Evolutionary conservation across 37 sponge, comb jelly and placozoan genomes (phyloP).

Genomic region (Hormiphora californensis): DNA sequence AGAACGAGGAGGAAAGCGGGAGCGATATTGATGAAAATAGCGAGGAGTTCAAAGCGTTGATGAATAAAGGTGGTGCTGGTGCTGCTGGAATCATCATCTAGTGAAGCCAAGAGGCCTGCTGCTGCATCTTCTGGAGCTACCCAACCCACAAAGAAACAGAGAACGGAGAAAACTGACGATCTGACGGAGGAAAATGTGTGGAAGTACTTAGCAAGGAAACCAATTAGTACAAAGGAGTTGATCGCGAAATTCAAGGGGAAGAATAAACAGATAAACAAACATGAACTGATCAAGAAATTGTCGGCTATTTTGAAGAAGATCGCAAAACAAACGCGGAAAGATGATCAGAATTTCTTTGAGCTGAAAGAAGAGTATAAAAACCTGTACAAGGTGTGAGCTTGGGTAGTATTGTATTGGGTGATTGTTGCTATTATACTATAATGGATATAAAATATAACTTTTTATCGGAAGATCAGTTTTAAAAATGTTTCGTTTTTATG

Average conservation of each 20-base stretch:
- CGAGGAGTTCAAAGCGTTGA: slow-evolving; percentile 68
- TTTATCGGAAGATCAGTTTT: too few relatives aligned
- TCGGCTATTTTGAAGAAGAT: slow-evolving; percentile 58
- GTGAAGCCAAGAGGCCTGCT: not conserved
- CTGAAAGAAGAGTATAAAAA: slow-evolving; percentile 26
- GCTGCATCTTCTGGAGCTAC: not conserved
- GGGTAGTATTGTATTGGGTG: too few relatives aligned
- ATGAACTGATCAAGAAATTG: slow-evolving; percentile 58
- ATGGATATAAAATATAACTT: too few relatives aligned
- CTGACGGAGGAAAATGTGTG: slow-evolving; percentile 76
- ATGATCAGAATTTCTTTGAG: slow-evolving; percentile 17
- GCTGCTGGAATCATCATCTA: not conserved
- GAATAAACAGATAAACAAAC: slow-evolving; percentile 72
- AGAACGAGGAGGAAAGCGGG: slow-evolving; percentile 19
- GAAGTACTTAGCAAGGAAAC: slow-evolving; percentile 68
- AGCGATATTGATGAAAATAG: slow-evolving; percentile 58
- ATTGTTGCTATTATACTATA: too few relatives aligned
- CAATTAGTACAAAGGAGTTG: slow-evolving; percentile 79
- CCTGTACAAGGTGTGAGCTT: not conserved
- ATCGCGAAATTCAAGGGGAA: slow-evolving; percentile 71
- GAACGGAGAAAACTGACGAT: slow-evolving; percentile 33
- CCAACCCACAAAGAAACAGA: slow-evolving; percentile 62
- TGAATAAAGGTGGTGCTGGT: slow-evolving; percentile 31
- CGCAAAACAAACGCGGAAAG: slow-evolving; percentile 49
- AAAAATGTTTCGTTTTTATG: too few relatives aligned